Percentiles rank a stretch among this genome's conserved stretches.
These are phyloP conservation scores for Syrphus vitripennis DNA, from an alignment of 2,888 invertebrate genomes.

Conservation along the genomic window DNA sequence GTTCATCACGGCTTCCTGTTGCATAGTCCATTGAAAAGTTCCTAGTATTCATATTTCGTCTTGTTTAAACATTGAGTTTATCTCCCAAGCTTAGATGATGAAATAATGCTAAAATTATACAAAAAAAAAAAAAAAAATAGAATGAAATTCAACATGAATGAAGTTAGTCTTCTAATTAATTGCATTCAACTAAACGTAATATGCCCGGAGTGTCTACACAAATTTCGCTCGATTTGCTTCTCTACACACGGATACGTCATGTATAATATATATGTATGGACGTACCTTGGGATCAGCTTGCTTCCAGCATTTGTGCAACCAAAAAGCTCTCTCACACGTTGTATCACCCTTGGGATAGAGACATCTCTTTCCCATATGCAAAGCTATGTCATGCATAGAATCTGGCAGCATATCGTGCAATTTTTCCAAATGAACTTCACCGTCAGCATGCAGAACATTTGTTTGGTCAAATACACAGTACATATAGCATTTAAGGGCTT, in stretches of 20 bases:
- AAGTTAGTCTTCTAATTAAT: background rate
- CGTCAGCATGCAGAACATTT: slow-evolving; percentile 79
- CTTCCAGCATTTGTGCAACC: slow-evolving; percentile 79
- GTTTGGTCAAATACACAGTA: slow-evolving; percentile 80
- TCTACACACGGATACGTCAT: background rate
- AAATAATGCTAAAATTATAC: slow-evolving; percentile 46
- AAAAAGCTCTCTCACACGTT: slow-evolving; percentile 79
- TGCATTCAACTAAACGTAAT: slow-evolving; percentile 20
- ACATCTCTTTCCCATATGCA: slow-evolving; percentile 78
- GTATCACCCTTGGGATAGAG: slow-evolving; percentile 78
- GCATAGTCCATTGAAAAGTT: slow-evolving; percentile 11
- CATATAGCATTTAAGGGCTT: slow-evolving; percentile 80
- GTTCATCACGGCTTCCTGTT: background rate
- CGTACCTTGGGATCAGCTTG: slow-evolving; percentile 77
- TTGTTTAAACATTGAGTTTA: background rate
- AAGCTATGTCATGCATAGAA: slow-evolving; percentile 75
- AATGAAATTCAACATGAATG: background rate
- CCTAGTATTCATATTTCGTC: background rate
- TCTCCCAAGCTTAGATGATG: slow-evolving; percentile 21
- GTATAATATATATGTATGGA: background rate
- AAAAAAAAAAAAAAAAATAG: background rate
- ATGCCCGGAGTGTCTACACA: slow-evolving; percentile 8
- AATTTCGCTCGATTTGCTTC: background rate
- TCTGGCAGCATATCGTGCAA: slow-evolving; percentile 76
- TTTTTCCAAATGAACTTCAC: slow-evolving; percentile 80